Evolutionary conservation across 2,797 vertebrate species (phyloP).

Genomic region (Silurus aristotelis): DNA sequence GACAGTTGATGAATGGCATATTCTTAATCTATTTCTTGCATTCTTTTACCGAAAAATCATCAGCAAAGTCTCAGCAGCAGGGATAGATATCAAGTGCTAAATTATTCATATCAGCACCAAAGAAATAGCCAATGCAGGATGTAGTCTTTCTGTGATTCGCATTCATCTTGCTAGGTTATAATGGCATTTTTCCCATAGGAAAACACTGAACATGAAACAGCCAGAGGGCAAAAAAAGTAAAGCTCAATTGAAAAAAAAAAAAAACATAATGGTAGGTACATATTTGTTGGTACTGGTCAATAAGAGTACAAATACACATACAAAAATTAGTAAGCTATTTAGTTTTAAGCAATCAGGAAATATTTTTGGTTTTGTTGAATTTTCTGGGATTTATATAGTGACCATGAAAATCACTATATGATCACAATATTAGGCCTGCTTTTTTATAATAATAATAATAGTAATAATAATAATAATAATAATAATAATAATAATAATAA

Average conservation of each 20-base stretch:
- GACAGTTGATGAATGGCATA: slow-evolving; percentile 28
- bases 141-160: slow-evolving; percentile 43
- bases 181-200: slow-evolving; percentile 15
- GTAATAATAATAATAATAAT: too few relatives aligned
- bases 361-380: background rate
- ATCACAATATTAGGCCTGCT: background rate
- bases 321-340: background rate
- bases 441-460: too few relatives aligned
- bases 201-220: slow-evolving; percentile 17
- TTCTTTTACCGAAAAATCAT: slow-evolving; percentile 37
- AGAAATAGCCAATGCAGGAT: slow-evolving; percentile 43
- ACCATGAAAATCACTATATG: background rate
- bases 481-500: too few relatives aligned
- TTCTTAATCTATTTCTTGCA: slow-evolving; percentile 22
- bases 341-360: background rate
- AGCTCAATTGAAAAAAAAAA: background rate
- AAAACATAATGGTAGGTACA: background rate
- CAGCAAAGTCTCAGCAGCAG: slow-evolving; percentile 47
- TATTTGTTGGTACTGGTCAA: background rate
- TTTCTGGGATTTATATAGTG: background rate
- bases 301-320: background rate
- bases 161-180: slow-evolving; percentile 25
- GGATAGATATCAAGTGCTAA: slow-evolving; percentile 50
- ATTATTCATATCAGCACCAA: slow-evolving; percentile 56
- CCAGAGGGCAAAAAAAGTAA: slow-evolving; percentile 1